phyloP scores from a whole-genome alignment of 2,797 vertebrate species.

The Phaenicophaeus curvirostris region DNA sequence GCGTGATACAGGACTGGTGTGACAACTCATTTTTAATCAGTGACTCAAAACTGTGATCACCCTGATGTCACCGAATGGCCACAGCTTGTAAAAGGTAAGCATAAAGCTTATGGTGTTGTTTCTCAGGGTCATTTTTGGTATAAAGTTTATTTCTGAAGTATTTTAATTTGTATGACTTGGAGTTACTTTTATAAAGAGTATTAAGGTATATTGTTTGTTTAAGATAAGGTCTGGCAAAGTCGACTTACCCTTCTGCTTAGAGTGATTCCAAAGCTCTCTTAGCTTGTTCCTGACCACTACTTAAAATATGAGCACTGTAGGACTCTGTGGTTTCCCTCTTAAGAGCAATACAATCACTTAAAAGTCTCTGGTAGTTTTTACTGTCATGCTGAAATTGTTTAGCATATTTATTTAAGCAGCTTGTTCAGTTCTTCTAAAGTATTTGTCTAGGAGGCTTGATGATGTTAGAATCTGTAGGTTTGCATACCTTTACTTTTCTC shows the following conservation, averaged over 20 bases:
- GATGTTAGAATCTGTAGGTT: constrained; percentile 10
- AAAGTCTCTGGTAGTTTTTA: background rate
- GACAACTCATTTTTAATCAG: constrained; percentile 77
- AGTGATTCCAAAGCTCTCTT: background rate
- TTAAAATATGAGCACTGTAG: background rate
- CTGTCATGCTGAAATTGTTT: background rate
- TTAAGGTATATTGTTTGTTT: background rate
- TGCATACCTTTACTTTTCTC: constrained; percentile 30
- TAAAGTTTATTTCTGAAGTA: background rate
- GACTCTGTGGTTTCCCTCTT: background rate
- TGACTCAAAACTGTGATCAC: constrained; percentile 82
- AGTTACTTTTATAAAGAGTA: background rate
- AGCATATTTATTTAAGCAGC: background rate
- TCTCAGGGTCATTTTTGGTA: background rate
- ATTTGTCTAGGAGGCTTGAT: background rate
- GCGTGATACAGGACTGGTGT: constrained; percentile 74
- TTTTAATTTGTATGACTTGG: background rate
- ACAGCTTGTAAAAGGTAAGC: constrained; percentile 85
- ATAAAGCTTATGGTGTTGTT: background rate
- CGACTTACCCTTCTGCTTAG: background rate
- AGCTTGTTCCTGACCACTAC: background rate
- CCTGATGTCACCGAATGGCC: constrained; percentile 85
- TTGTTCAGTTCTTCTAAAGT: background rate
- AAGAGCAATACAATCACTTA: background rate
- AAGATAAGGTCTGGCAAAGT: background rate